These are phyloP conservation scores for Leptothorax acervorum DNA, from an alignment of 2,888 invertebrate genomes.

Conservation along the genomic window DNA sequence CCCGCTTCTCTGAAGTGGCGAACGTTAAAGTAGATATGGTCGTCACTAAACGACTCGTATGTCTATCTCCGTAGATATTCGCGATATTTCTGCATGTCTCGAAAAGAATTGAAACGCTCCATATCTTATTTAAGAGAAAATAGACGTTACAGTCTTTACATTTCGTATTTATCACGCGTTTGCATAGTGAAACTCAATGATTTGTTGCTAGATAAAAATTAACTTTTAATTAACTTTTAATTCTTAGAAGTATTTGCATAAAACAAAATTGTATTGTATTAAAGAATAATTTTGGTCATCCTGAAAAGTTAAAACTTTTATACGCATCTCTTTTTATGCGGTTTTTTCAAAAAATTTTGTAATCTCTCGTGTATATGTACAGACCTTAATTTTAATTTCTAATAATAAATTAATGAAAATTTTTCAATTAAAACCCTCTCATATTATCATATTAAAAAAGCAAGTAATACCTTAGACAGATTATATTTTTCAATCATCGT, in stretches of 20 bases:
- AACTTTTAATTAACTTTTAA: not conserved
- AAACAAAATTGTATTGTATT: not conserved
- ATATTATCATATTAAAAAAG: no score
- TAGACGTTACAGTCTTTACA: not conserved
- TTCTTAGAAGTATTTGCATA: not conserved
- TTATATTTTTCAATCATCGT: no score
- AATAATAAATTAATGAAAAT: no score
- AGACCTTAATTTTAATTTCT: no score
- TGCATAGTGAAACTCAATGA: not conserved
- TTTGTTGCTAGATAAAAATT: conserved; percentile 14
- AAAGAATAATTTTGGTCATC: not conserved
- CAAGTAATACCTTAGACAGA: no score
- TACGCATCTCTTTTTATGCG: not conserved
- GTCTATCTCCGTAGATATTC: not conserved
- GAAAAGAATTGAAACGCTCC: not conserved
- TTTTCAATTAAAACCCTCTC: no score
- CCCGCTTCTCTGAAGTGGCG: not conserved
- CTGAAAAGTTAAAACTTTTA: not conserved
- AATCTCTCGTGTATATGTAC: no score
- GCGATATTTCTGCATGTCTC: not conserved
- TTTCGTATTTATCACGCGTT: no score
- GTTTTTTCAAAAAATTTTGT: no score
- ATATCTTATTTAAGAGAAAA: not conserved
- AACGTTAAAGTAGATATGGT: conserved; percentile 34
- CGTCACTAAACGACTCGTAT: not conserved